Evolutionary conservation across 2,113 vertebrate species (phyloP).

Genomic region (Xyrauchen texanus): DNA sequence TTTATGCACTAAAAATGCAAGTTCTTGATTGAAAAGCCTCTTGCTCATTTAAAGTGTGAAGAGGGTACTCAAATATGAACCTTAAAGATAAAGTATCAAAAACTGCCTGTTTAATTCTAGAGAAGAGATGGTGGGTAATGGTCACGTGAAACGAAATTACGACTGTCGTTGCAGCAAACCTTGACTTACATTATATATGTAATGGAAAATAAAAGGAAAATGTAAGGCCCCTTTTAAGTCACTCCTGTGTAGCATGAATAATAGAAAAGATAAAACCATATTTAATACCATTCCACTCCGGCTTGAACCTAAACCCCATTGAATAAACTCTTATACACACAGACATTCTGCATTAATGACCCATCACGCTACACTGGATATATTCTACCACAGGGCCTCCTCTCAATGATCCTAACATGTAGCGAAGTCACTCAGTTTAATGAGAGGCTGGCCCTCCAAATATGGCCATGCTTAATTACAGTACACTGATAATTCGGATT

Average conservation of each 20-base stretch:
- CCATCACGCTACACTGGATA: conserved; percentile 11
- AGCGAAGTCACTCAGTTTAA: conserved; percentile 21
- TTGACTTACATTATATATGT: too few species aligned
- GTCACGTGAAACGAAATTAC: too few species aligned
- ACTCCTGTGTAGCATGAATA: not conserved
- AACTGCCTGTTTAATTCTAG: too few species aligned
- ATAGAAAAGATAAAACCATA: not conserved
- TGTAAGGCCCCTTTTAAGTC: not conserved
- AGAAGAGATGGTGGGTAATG: too few species aligned
- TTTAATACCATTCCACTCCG: not conserved
- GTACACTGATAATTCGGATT: conserved; percentile 30
- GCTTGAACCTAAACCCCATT: not conserved
- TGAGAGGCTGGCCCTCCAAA: conserved; percentile 36
- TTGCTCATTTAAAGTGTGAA: too few species aligned
- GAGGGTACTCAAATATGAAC: too few species aligned
- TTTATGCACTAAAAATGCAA: too few species aligned
- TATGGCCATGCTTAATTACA: conserved; percentile 29
- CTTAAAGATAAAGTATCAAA: too few species aligned
- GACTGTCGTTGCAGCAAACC: too few species aligned
- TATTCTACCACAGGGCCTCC: conserved; percentile 8
- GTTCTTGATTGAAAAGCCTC: too few species aligned
- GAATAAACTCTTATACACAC: not conserved
- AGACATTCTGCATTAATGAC: conserved; percentile 16
- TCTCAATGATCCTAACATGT: conserved; percentile 19
- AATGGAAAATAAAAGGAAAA: too few species aligned